These are phyloP conservation scores for Dryoscopus gambensis DNA, from an alignment of 2,113 vertebrate species.

Conservation along the genomic window DNA sequence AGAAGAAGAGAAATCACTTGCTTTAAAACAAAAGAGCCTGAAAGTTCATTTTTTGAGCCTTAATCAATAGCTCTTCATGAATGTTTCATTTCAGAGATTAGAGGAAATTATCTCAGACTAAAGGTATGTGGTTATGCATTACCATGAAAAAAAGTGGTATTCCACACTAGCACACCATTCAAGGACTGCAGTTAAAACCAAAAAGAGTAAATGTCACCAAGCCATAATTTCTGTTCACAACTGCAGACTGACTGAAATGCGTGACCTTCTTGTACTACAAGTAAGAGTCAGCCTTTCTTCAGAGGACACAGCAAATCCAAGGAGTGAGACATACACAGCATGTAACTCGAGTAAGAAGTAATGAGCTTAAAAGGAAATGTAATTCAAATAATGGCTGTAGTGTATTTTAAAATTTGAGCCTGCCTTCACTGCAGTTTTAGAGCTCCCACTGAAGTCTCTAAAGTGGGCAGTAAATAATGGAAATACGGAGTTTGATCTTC, in stretches of 20 bases:
- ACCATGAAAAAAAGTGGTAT: neutral
- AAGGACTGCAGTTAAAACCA: neutral
- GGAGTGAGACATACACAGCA: neutral
- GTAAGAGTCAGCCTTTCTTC: neutral
- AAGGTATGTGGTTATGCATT: neutral
- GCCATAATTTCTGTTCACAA: neutral
- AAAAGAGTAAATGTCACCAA: neutral
- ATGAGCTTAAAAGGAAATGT: neutral
- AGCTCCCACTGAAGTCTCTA: neutral
- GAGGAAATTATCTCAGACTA: conserved; percentile 20
- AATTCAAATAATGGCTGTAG: neutral
- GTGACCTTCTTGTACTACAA: neutral
- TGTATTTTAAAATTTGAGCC: neutral
- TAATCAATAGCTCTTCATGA: neutral
- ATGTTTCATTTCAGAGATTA: conserved; percentile 1
- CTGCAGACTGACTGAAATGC: neutral
- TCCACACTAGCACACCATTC: neutral
- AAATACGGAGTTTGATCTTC: neutral
- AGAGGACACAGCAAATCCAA: neutral
- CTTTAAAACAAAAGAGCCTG: neutral
- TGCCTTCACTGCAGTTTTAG: neutral
- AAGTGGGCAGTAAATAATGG: neutral
- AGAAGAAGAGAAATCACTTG: neutral
- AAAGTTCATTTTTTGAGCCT: neutral
- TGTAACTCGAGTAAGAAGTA: neutral